A percentile compares a stretch with the other conserved stretches of the same genome.
Evolutionary conservation across 2,888 invertebrate genomes (phyloP).

Genomic region (Ypsolopha scabrella): DNA sequence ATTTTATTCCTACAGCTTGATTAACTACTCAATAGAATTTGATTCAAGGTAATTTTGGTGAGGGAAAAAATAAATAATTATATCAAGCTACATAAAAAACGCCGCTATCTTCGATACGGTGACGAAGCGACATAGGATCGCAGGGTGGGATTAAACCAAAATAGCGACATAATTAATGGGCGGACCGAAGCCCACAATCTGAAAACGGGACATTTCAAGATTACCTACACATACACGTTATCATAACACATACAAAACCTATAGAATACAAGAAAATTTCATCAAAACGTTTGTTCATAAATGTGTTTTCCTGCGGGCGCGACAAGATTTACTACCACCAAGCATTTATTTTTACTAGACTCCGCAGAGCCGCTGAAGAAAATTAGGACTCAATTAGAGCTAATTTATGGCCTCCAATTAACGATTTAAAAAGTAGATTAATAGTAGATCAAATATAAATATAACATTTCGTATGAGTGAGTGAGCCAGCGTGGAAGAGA

Average conservation of each 20-base stretch:
- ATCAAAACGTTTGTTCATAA: neutral
- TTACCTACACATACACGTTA: slow-evolving; percentile 26
- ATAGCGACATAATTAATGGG: slow-evolving; percentile 58
- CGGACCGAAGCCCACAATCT: slow-evolving; percentile 47
- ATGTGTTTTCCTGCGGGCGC: neutral
- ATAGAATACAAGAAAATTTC: neutral
- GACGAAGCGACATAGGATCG: slow-evolving; percentile 42
- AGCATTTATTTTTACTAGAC: neutral
- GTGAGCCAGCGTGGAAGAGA: neutral
- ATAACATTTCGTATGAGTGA: neutral
- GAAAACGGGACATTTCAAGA: slow-evolving; percentile 40
- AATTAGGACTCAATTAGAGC: neutral
- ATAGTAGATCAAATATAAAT: too few species aligned
- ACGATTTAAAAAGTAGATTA: neutral
- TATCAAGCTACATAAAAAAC: slow-evolving; percentile 18
- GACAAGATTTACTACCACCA: neutral
- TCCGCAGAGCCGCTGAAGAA: neutral
- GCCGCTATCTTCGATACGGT: slow-evolving; percentile 32
- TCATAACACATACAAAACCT: neutral
- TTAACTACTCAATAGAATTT: neutral
- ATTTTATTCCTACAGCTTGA: neutral
- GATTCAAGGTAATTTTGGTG: neutral
- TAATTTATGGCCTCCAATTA: neutral
- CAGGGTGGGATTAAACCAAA: slow-evolving; percentile 59
- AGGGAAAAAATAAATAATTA: slow-evolving; percentile 2